phyloP scores from a whole-genome alignment of 2,888 invertebrate species.

The Drosophila nigricruria region DNA sequence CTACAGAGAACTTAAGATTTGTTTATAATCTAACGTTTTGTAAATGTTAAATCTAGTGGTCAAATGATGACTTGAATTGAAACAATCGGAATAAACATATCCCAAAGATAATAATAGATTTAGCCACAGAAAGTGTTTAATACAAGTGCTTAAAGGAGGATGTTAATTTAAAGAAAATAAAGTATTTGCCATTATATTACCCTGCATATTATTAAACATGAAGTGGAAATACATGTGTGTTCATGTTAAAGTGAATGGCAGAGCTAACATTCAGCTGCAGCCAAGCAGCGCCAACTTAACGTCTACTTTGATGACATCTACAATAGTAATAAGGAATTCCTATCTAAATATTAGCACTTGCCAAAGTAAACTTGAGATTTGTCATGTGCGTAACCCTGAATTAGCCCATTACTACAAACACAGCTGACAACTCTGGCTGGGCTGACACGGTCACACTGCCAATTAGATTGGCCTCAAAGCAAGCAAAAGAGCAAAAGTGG shows the following conservation, averaged over 20 bases:
- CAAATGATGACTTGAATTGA: no score
- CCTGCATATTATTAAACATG: neutral
- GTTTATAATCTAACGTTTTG: neutral
- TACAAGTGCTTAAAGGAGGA: neutral
- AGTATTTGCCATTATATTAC: neutral
- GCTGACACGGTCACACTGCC: constrained; percentile 46
- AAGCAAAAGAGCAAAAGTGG: constrained; percentile 26
- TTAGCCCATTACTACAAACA: neutral
- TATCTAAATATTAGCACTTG: neutral
- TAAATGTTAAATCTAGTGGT: no score
- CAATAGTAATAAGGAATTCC: neutral
- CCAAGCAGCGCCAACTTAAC: neutral
- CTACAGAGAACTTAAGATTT: no score
- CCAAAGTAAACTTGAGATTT: neutral
- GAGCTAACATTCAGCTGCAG: neutral
- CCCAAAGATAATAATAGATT: neutral
- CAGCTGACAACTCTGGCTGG: constrained; percentile 12
- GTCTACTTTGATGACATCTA: neutral
- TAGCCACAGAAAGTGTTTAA: neutral
- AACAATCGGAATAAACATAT: no score
- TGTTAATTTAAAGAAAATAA: neutral
- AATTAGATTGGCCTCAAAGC: constrained; percentile 39
- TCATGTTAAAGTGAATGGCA: neutral
- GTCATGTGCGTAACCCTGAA: constrained; percentile 14
- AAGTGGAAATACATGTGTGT: neutral